phyloP scores from a whole-genome alignment of 2,797 vertebrate genomes.

The Tauraco hartlaubi region DNA sequence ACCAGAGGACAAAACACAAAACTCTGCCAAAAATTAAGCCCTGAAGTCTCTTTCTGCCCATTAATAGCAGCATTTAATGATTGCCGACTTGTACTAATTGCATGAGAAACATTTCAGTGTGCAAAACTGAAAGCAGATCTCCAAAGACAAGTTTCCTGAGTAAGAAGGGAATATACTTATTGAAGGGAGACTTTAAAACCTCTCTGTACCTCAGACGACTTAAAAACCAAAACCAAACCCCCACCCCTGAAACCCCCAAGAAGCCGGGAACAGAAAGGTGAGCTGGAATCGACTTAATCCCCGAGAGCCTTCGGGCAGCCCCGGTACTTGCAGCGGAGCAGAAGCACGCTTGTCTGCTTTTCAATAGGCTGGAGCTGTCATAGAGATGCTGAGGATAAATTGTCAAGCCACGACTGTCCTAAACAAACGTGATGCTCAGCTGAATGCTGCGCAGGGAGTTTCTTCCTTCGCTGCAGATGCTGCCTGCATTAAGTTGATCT shows the following conservation, averaged over 20 bases:
- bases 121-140: neutral
- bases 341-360: neutral
- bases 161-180: neutral
- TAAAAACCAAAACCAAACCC: neutral
- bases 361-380: constrained; percentile 11
- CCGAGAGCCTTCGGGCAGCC: neutral
- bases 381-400: neutral
- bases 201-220: neutral
- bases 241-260: neutral
- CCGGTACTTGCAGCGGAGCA: neutral
- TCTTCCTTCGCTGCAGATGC: neutral
- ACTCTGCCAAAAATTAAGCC: neutral
- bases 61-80: neutral
- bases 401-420: neutral
- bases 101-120: neutral
- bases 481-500: neutral
- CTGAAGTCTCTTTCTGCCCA: neutral
- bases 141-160: neutral
- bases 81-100: neutral
- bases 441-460: neutral
- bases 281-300: neutral
- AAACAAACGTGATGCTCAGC: neutral
- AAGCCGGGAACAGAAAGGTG: neutral
- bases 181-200: neutral
- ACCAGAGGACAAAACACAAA: neutral